These are phyloP conservation scores for Acropora yongei DNA, from an alignment of 64 coral and sea anemone species.

Conservation along the genomic window DNA sequence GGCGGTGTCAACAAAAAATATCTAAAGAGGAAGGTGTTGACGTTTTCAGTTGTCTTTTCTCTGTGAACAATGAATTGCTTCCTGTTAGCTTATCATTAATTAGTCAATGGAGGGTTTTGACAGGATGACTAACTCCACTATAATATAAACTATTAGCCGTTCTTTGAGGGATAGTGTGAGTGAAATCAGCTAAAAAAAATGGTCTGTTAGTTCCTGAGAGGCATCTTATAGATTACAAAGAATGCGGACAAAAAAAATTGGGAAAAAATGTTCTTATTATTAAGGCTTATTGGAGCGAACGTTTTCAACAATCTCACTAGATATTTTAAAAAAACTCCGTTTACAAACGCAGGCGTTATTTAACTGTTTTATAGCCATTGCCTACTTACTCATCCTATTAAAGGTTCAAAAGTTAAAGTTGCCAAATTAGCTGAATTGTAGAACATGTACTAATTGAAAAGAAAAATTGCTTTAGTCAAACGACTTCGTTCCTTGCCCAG, in stretches of 20 bases:
- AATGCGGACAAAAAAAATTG: background rate
- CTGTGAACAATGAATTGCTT: background rate
- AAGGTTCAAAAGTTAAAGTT: background rate
- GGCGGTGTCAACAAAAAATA: background rate
- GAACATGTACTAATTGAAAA: background rate
- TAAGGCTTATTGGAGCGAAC: background rate
- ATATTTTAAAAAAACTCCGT: background rate
- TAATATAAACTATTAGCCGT: background rate
- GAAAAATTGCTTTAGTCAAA: background rate
- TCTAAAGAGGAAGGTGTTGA: background rate
- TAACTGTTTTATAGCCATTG: background rate
- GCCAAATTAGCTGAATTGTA: background rate
- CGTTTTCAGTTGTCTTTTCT: background rate
- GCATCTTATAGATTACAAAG: background rate
- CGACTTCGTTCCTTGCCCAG: background rate
- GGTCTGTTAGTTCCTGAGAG: background rate
- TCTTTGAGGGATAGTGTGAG: background rate
- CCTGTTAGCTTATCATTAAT: background rate
- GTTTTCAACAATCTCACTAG: background rate
- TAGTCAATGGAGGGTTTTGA: constrained; percentile 1
- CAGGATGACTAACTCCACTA: background rate
- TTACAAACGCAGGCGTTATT: background rate
- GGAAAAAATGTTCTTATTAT: background rate
- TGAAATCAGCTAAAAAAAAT: background rate
- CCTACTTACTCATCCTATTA: background rate